Conservation (phyloP, 2,888 invertebrate species). For the Nasonia oneida region DNA sequence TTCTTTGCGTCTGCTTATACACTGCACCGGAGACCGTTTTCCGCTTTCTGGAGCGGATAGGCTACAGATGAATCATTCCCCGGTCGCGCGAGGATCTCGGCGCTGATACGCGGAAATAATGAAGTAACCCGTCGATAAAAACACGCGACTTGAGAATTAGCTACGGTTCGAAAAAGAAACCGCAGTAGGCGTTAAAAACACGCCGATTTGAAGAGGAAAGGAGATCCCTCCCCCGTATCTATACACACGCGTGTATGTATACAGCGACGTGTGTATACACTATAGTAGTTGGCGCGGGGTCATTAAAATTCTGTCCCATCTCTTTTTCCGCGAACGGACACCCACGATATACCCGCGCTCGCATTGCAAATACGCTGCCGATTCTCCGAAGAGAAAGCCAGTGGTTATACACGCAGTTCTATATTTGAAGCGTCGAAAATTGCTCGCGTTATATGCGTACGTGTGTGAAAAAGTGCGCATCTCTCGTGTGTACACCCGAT, state of each 20-base stretch:
- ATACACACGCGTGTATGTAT: not conserved
- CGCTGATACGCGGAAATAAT: not conserved
- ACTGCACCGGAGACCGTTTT: not conserved
- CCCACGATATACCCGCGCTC: slow-evolving; percentile 9
- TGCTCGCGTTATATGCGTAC: not conserved
- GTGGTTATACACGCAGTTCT: not conserved
- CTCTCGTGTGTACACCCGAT: not conserved
- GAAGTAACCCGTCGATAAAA: not conserved
- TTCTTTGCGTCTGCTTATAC: not conserved
- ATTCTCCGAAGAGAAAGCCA: slow-evolving; percentile 49
- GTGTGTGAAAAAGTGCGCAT: not conserved
- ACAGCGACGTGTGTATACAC: too few species aligned
- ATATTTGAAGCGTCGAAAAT: slow-evolving; percentile 45
- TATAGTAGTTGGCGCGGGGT: not conserved
- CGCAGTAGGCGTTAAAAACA: not conserved
- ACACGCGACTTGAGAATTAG: not conserved
- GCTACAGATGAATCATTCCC: not conserved
- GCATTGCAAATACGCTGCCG: not conserved
- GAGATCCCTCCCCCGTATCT: not conserved
- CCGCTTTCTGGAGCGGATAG: not conserved
- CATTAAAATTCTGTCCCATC: slow-evolving; percentile 40
- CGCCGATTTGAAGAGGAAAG: not conserved
- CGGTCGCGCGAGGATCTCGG: not conserved
- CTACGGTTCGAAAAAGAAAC: not conserved
- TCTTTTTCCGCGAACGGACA: slow-evolving; percentile 45